Base-by-base conservation (phyloP, 1,140 invertebrate species). In the Drosophila subobscura region DNA sequence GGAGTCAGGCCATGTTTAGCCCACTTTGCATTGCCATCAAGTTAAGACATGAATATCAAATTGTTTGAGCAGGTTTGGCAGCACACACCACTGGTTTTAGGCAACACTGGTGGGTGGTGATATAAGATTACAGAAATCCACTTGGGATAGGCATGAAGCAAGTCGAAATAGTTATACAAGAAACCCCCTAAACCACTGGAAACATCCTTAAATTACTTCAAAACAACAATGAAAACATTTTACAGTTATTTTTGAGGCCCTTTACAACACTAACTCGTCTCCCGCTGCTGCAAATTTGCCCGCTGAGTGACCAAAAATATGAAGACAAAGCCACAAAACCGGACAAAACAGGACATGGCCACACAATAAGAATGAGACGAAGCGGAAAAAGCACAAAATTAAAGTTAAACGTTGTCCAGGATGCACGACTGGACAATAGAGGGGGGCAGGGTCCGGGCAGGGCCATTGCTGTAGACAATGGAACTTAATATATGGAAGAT, bases 311-410 rank as follows among this genome's bases (percentile, higher is more conserved):
- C 66, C 56, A 75, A 50, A 73, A 85, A 77, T 85, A 80, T 86
- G 83, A 65, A 81, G 71, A 84, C 81, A 75, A 75, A 54, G 56
- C 74, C 49, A 58, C 61, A 79, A 75, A 66, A 70, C 77, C 76
- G 55, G 60, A 59, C 72, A 25, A 53, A 49, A 66, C 63, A 73
- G 77, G 80, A 85, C 80, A 58, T 72, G 77, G 72, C 59, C 75
- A 78, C 67, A 90, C 78, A 89, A 90, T 86, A 73, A 68, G 74
- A 79, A 77, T 65, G 79, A 90, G 85, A 60, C 86, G 68, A 86
- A 89, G 89, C 89, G 89, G 89, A 90, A 90, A 90, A 90, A 86
- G 89, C 86, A 86, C 63, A 90, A 86, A 90, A 90, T 90, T 90
- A 89, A 90, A 90, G 79, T 84, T 90, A 90, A 90, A 90, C 85